Base-by-base conservation (phyloP, 2,888 invertebrate species). In the Eudasyphora cyanicolor region DNA sequence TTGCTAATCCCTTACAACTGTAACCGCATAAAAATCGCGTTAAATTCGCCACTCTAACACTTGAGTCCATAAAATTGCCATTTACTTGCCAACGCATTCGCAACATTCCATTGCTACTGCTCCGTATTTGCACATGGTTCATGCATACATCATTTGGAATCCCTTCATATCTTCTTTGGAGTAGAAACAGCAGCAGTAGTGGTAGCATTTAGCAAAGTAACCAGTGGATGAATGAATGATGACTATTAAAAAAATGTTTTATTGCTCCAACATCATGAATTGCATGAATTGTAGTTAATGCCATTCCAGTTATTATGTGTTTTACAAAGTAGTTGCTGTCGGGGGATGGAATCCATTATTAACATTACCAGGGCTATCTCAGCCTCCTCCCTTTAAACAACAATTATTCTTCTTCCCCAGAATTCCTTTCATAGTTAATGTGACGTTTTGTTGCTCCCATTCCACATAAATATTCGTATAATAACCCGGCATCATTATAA, bases 161-260 rank as follows among this genome's bases (percentile, higher is more conserved):
- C 29, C 71, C 75, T 71, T 62, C 74, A 57, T 69, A 69, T 57
- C 54, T 70, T 38, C n/a, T 2, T 45, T 1, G 45, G 45, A n/a
- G 17, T 2, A 19, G 51, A 57, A 60, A n/a, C n/a, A n/a, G n/a
- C n/a, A n/a, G n/a, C n/a, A n/a, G n/a, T n/a, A n/a, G n/a, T n/a
- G n/a, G n/a, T n/a, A n/a, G n/a, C n/a, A n/a, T n/a, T n/a, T n/a
- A n/a, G n/a, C n/a, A n/a, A n/a, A n/a, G n/a, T n/a, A n/a, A n/a
- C n/a, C 24, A 57, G 70, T 76, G 70, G 75, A 78, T 82, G 85
- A 82, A 87, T 88, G 87, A 89, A 89, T 89, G 88, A 87, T 90
- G 90, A 89, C 89, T 88, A 89, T 88, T 88, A 89, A 87, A 88
- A n/a, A 86, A 87, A 51, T 38, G 24, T 67, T 29, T 45, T 54